Base-by-base conservation (phyloP, 2,113 vertebrate species). In the Engraulis encrasicolus region DNA sequence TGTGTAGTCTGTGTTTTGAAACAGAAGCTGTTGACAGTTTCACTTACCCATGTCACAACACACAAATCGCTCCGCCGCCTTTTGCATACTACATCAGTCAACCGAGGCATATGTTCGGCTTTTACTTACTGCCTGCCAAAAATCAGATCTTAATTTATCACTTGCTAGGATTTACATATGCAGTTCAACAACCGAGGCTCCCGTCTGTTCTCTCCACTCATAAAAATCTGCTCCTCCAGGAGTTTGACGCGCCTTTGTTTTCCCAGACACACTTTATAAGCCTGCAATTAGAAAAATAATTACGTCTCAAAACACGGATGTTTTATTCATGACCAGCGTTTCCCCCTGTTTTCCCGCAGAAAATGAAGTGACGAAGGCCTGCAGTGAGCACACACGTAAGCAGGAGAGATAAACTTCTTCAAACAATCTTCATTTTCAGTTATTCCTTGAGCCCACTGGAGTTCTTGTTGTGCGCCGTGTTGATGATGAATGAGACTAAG, bases 401-500 rank as follows among this genome's bases (percentile, higher is more conserved):
- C 78, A 87, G 40, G 40, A 82, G 50, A 79, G 40, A 79, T 79
- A 58, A 79, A 79, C 77, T 50, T 52, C 50, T 82, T 80, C 54
- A 82, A 82, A 78, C 50, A 19, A 74, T 31, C 27, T 17, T 34
- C 12, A 12, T 36, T 36, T 79, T 78, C 78, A 7, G 66, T 3
- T 82, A 20, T 52, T 80, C 58, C 83, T 84, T 37, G 34, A 78
- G 54, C 27, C 82, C 36, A 7, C 38, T 79, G 12, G 36, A 36
- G 38, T 54, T 58, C 31, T n/a, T n/a, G n/a, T n/a, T 78, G 49
- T 81, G 36, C 48, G 79, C 79, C 48, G 50, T 58, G 85, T 74
- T 84, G 66, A 78, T 90, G 85, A 90, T 90, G 81, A 86, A 84
- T 79, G 84, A 87, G 84, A 74, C 31, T 78, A 61, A 84, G 61